Conservation (phyloP, 2,797 vertebrate species). For the Gallirallus australis region DNA sequence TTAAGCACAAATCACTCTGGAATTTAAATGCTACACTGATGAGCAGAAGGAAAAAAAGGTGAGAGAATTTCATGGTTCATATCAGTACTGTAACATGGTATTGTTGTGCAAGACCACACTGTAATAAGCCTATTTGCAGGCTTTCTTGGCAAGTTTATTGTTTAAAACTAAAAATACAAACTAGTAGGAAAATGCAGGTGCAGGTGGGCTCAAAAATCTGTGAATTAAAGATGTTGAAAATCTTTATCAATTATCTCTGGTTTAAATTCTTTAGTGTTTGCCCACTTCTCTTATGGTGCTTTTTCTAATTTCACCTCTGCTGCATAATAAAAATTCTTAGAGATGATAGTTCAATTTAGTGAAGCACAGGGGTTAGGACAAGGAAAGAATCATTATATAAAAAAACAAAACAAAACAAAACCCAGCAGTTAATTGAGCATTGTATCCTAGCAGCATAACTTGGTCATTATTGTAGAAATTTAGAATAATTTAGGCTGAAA, state of each 20-base stretch:
- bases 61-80: background rate
- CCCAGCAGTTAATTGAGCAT: background rate
- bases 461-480: background rate
- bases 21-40: background rate
- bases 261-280: background rate
- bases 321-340: background rate
- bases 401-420: too few species aligned
- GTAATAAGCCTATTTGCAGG: background rate
- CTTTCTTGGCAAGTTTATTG: background rate
- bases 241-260: background rate
- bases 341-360: background rate
- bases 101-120: background rate
- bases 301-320: background rate
- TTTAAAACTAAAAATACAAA: background rate
- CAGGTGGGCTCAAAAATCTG: background rate
- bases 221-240: background rate
- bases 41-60: background rate
- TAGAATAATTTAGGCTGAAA: background rate
- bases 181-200: background rate
- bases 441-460: background rate
- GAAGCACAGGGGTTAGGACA: background rate
- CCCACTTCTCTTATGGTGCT: background rate
- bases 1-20: background rate
- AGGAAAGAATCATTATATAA: background rate
- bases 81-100: background rate